Evolutionary conservation across 2,797 vertebrate species (phyloP).

Genomic region (Cuniculus paca): DNA sequence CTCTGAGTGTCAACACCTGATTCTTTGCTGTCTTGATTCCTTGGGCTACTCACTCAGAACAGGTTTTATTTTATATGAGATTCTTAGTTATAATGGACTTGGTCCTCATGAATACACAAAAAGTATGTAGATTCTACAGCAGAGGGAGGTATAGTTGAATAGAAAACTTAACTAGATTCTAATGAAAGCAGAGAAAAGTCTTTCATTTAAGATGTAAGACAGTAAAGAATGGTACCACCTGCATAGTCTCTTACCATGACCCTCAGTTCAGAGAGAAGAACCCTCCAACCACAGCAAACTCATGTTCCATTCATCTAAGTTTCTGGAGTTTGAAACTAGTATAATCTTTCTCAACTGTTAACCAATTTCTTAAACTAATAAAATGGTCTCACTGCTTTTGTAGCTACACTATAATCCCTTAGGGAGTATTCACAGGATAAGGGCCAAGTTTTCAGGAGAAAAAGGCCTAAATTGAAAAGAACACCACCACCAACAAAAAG

Average conservation of each 20-base stretch:
- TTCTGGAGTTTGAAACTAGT: constrained; percentile 62
- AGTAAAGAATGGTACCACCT: constrained; percentile 13
- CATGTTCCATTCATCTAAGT: constrained; percentile 9
- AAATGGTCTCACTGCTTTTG: constrained; percentile 73
- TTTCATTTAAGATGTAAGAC: constrained; percentile 35
- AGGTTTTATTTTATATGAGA: constrained; percentile 61
- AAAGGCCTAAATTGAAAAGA: constrained; percentile 66
- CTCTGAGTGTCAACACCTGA: constrained; percentile 22
- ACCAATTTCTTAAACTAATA: constrained; percentile 70
- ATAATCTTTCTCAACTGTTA: constrained; percentile 64
- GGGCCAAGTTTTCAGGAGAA: constrained; percentile 58
- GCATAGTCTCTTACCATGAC: constrained; percentile 4
- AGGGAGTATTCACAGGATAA: constrained; percentile 61
- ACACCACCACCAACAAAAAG: constrained; percentile 46
- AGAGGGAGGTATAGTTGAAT: background rate
- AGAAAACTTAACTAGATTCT: constrained; percentile 63
- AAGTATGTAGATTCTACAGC: constrained; percentile 35
- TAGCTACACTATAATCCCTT: background rate
- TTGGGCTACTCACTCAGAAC: constrained; percentile 47
- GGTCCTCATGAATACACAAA: constrained; percentile 57
- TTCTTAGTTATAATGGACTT: constrained; percentile 17
- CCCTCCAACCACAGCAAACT: constrained; percentile 57
- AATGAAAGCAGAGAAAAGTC: constrained; percentile 40
- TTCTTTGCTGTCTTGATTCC: constrained; percentile 52
- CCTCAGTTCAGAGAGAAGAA: constrained; percentile 61